phyloP scores from a whole-genome alignment of 1,140 invertebrate genomes.

The Brachionus plicatilis region DNA sequence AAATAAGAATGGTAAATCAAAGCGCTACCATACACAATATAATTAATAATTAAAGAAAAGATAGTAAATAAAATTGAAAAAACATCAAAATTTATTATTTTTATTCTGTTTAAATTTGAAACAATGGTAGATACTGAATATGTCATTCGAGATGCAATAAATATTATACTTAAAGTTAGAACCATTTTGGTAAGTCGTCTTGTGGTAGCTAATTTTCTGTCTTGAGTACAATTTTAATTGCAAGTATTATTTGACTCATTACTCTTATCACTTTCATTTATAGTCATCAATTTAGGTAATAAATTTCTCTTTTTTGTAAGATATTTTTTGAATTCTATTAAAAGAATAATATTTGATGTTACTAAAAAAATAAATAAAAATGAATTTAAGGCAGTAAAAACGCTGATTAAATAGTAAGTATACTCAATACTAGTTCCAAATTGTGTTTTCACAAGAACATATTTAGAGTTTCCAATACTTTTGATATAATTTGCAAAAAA shows the following conservation, averaged over 20 bases:
- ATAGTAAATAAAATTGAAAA: not conserved
- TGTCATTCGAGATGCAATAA: not conserved
- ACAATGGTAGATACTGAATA: not conserved
- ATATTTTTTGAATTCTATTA: conserved; percentile 10
- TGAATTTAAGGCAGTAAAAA: not conserved
- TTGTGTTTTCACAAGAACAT: not conserved
- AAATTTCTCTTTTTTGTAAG: not conserved
- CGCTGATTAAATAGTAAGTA: not conserved
- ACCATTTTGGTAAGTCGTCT: not conserved
- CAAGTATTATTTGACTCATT: not conserved
- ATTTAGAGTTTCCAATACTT: not conserved
- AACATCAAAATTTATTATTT: not conserved
- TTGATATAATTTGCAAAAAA: conserved; percentile 7
- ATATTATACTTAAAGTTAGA: not conserved
- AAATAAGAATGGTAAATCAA: not conserved
- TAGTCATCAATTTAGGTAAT: not conserved
- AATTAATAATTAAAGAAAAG: not conserved
- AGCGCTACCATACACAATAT: not conserved
- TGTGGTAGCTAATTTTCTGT: not conserved
- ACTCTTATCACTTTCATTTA: not conserved
- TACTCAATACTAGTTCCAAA: not conserved
- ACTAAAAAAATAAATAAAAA: not conserved
- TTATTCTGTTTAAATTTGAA: not conserved
- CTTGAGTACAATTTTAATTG: not conserved
- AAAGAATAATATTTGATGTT: not conserved